Percentiles rank a stretch among this genome's conserved stretches.
These are phyloP conservation scores for Cryptus viduatorius DNA, from an alignment of 2,888 invertebrate species.

Conservation along the genomic window DNA sequence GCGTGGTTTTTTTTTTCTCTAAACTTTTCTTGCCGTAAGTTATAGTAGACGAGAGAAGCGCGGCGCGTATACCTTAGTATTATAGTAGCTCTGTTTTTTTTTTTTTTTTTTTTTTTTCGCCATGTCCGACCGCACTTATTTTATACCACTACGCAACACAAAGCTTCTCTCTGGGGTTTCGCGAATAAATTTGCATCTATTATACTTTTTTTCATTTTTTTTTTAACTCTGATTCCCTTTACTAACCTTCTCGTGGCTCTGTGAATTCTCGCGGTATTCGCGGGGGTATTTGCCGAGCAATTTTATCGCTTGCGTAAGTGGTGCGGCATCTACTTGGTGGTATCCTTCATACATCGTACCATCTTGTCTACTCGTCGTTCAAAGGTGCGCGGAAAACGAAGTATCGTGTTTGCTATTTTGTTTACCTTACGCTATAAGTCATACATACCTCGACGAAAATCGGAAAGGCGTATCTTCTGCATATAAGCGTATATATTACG, in stretches of 20 bases:
- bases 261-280: not conserved
- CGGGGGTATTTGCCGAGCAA: not conserved
- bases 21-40: slow-evolving; percentile 44
- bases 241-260: not conserved
- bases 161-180: slow-evolving; percentile 30
- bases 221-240: not conserved
- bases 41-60: slow-evolving; percentile 20
- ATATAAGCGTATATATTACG: too few species aligned
- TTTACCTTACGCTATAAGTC: not conserved
- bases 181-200: slow-evolving; percentile 59
- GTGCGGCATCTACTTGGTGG: not conserved
- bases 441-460: too few species aligned
- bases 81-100: not conserved
- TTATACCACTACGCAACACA: slow-evolving; percentile 31
- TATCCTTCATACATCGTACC: not conserved
- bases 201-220: slow-evolving; percentile 3
- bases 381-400: not conserved
- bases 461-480: too few species aligned
- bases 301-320: not conserved
- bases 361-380: not conserved
- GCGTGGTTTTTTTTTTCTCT: not conserved
- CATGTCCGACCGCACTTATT: slow-evolving; percentile 49
- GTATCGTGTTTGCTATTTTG: not conserved
- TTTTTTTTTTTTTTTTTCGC: not conserved
- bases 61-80: not conserved